Conservation (phyloP, 2,113 vertebrate species). For the Lutjanus erythropterus region DNA sequence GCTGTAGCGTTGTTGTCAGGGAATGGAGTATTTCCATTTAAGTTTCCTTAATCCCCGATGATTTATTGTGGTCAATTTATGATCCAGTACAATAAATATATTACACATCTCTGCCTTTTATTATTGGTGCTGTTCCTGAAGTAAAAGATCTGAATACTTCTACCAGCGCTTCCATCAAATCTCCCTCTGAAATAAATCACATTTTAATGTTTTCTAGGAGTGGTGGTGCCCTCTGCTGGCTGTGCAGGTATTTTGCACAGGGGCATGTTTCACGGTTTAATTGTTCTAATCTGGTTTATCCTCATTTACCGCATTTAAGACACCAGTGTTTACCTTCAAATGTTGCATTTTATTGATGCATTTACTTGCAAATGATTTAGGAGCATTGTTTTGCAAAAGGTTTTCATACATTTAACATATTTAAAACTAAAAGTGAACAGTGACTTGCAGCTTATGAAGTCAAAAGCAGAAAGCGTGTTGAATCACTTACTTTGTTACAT, state of each 20-base stretch:
- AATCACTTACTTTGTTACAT: neutral
- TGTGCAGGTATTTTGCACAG: neutral
- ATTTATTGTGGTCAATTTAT: no score
- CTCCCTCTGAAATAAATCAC: neutral
- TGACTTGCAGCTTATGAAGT: neutral
- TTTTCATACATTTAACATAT: neutral
- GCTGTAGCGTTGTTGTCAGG: no score
- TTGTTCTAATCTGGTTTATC: neutral
- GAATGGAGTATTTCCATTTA: no score
- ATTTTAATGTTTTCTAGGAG: neutral
- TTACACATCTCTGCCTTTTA: no score
- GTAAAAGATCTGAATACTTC: neutral
- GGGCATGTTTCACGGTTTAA: neutral
- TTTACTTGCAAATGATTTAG: neutral
- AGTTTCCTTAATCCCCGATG: no score
- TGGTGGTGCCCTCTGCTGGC: conserved; percentile 34
- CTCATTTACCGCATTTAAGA: neutral
- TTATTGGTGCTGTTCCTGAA: no score
- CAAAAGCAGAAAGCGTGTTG: neutral
- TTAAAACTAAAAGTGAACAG: neutral
- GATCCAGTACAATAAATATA: no score
- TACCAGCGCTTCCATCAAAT: neutral
- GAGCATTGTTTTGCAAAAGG: neutral
- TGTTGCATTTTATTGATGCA: neutral
- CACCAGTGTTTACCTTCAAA: neutral